Conservation (phyloP, 2,113 vertebrate genomes). For the Psilopsiagon aymara region DNA sequence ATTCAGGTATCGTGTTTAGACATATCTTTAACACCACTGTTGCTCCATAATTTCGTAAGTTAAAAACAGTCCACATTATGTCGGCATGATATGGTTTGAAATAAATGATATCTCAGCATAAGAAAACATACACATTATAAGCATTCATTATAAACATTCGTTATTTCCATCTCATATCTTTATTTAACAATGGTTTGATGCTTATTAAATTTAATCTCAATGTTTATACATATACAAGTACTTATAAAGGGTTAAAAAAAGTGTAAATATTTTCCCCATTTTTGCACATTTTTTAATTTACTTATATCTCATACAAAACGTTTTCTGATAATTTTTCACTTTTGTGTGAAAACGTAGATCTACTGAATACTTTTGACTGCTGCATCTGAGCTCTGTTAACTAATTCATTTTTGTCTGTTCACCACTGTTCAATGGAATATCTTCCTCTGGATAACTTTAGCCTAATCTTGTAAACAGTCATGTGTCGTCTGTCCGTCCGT, state of each 20-base stretch:
- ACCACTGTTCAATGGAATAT: not conserved
- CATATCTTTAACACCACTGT: not conserved
- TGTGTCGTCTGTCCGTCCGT: too few species aligned
- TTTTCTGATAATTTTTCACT: not conserved
- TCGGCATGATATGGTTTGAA: not conserved
- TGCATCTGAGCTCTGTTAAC: slow-evolving; percentile 28
- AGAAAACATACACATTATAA: not conserved
- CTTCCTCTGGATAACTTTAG: not conserved
- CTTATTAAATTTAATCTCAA: not conserved
- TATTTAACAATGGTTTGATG: not conserved
- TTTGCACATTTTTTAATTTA: not conserved
- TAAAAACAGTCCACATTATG: not conserved
- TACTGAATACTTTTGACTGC: slow-evolving; percentile 66
- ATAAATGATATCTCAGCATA: not conserved
- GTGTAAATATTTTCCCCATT: not conserved
- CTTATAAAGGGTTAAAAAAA: not conserved
- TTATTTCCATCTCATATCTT: not conserved
- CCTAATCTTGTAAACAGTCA: not conserved
- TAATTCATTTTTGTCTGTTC: not conserved
- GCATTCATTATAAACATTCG: not conserved
- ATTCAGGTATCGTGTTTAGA: not conserved
- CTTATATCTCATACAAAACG: fast-evolving
- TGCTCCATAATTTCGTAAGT: not conserved
- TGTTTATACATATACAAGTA: not conserved
- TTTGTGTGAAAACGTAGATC: not conserved